Evolutionary conservation across 2,113 vertebrate genomes (phyloP), one percentile per base, ranked within the genome.

Genomic region (Corythornis vintsioides): DNA sequence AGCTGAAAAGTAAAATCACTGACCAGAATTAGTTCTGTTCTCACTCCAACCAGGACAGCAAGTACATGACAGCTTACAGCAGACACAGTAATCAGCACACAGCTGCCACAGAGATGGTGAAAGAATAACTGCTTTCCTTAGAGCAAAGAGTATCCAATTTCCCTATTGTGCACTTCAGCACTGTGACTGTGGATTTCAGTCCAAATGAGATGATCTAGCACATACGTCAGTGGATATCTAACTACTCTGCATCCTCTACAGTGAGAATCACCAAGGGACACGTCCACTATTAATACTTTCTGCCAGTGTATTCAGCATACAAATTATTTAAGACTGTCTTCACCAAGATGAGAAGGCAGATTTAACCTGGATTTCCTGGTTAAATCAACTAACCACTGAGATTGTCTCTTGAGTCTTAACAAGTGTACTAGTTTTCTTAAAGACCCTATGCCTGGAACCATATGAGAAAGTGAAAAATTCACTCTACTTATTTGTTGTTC

Each of bases 51-150:
- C 48, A 24, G 48, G 48, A 50, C 48, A 47, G 45, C 45, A 94
- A 94, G 91, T 92, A 76, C 79, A 80, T 73, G 79, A 69, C 70
- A 92, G 88, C 50, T 88, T 93, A 87, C 64, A 91, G 78, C 91
- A 95, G 89, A 70, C n/a, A 74, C 69, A 91, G 43, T n/a, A 74
- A 83, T 96, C 87, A 79, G 81, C 87, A 85, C 70, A 66, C 89
- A 92, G 93, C 88, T 96, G 92, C 81, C 92, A 88, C 74, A 81
- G 80, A 74, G 89, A 84, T 90, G 75, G 77, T 96, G 95, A 92
- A 95, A 94, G 85, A 73, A 78, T 3, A 38, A 18, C 26, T 89
- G 4, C 66, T 69, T n/a, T 78, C 55, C 35, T 28, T 1, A 50
- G n/a, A 48, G 52, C 63, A 65, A 17, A 60, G 33, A 48, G 79